Evolutionary conservation across 23 tunicate genomes (phyloP), one percentile per base, ranked within the genome.

Genomic region (Ascidia mentula): DNA sequence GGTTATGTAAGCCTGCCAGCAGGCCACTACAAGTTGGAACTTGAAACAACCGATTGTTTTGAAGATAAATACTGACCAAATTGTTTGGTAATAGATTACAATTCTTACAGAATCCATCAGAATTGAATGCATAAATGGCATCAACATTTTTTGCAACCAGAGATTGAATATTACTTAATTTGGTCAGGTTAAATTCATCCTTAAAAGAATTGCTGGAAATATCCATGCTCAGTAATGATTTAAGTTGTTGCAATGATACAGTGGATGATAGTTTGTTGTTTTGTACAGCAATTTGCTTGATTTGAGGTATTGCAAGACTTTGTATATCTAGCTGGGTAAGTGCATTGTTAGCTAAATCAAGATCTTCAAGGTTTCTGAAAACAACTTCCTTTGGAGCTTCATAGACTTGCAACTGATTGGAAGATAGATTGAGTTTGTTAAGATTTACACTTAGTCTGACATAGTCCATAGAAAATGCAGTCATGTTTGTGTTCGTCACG

Each of bases 1-100:
- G 69, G 18, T 72, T 77, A 8, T 18, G 17, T 59, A 91, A 22
- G 70, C 87, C 97, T 46, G 80, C 82, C 75, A 91, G 87, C 73
- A 85, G 82, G 69, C 97, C 80, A 53, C 59, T 38, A 30, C 90
- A 73, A 6, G 74, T 13, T 18, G 90, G 90, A 46, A 86, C 74
- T 37, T 28, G n/a, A 0, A 37, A 13, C 61, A 86, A 73, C 38
- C n/a, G 37, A 73, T 79, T 86, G 24, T 69, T 30, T 34, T 78
- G n/a, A 28, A 79, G 46, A 46, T 79, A 79, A 3, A 86, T 28
- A 7, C 38, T 26, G 7, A 4, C 37, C 7, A 79, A 40, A 59
- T 59, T 79, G n/a, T 42, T 42, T 30, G 90, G 90, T 35, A 86
- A 74, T 9, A 86, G 2, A 18, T 36, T 18, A 40, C 65, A 53